Conservation (phyloP, 2,888 invertebrate species). For the Galerucella nymphaeae region DNA sequence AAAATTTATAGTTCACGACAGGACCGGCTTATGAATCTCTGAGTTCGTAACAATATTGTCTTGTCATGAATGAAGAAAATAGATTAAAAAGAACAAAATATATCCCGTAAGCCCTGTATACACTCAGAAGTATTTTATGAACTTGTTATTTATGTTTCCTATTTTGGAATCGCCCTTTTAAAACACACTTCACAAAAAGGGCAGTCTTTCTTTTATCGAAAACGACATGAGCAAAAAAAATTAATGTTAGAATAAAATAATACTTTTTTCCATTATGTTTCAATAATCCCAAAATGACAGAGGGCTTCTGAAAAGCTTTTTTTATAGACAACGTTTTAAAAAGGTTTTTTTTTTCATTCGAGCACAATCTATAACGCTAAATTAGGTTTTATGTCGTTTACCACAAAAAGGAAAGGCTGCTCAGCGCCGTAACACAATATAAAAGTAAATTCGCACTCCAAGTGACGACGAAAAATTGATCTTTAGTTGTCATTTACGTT, state of each 20-base stretch:
- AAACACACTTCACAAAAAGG: background rate
- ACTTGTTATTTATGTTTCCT: constrained; percentile 1
- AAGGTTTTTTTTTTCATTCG: background rate
- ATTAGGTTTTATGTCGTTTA: constrained; percentile 13
- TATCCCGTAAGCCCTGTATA: background rate
- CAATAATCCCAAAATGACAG: background rate
- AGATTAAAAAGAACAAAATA: too few relatives aligned
- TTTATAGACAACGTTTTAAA: background rate
- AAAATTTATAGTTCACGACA: too few relatives aligned
- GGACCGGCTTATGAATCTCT: too few relatives aligned
- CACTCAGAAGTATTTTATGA: background rate
- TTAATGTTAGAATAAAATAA: constrained; percentile 1
- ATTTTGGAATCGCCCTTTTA: background rate
- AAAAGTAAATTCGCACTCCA: constrained; percentile 6
- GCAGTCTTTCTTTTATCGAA: background rate
- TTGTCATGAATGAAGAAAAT: background rate
- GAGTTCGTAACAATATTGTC: too few relatives aligned
- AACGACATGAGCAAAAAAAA: background rate
- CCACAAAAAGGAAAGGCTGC: background rate
- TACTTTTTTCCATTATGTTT: constrained; percentile 8
- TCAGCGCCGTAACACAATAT: constrained; percentile 7
- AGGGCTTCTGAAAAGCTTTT: constrained; percentile 9
- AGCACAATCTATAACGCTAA: constrained; percentile 10
- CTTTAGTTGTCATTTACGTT: constrained; percentile 3
- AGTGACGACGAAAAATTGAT: constrained; percentile 2